Evolutionary conservation across 1,140 invertebrate genomes (phyloP).

Genomic region (Drosophila tristis): DNA sequence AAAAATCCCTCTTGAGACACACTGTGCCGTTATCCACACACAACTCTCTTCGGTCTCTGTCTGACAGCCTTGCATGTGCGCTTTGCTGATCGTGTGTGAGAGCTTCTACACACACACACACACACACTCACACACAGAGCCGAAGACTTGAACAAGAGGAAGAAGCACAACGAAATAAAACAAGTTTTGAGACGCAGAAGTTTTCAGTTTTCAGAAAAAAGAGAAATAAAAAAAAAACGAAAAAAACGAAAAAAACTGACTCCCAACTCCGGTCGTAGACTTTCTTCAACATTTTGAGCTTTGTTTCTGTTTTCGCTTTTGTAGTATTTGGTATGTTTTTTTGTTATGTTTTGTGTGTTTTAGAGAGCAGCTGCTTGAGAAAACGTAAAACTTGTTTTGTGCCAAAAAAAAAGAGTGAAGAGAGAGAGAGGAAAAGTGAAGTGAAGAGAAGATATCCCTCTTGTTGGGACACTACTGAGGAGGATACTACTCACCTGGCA

Average conservation of each 20-base stretch:
- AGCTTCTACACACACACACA: slow-evolving; percentile 50
- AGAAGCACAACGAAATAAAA: slow-evolving; percentile 60
- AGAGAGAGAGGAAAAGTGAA: slow-evolving; percentile 23
- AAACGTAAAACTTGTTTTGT: slow-evolving; percentile 48
- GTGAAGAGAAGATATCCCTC: not conserved
- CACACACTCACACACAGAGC: slow-evolving; percentile 13
- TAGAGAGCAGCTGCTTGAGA: slow-evolving; percentile 36
- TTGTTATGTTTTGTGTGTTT: slow-evolving; percentile 36
- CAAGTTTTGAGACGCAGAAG: slow-evolving; percentile 76
- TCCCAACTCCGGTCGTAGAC: slow-evolving; percentile 45
- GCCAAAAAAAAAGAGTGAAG: slow-evolving; percentile 36
- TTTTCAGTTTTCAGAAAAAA: slow-evolving; percentile 62
- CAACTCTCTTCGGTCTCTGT: slow-evolving; percentile 35
- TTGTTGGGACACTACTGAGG: not conserved
- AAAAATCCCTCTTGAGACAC: slow-evolving; percentile 8
- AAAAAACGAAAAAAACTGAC: slow-evolving; percentile 48
- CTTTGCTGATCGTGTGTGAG: slow-evolving; percentile 42
- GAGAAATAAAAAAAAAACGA: slow-evolving; percentile 4
- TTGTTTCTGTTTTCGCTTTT: slow-evolving; percentile 67
- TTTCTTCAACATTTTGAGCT: slow-evolving; percentile 74
- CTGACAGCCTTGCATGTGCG: slow-evolving; percentile 21
- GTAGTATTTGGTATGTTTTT: slow-evolving; percentile 13
- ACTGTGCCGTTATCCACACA: slow-evolving; percentile 45
- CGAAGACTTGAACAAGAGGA: slow-evolving; percentile 15
- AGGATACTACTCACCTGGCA: slow-evolving; percentile 86